Evolutionary conservation across 2,888 invertebrate genomes (phyloP), one percentile per base, ranked within the genome.

Genomic region (Embidobia sp.): DNA sequence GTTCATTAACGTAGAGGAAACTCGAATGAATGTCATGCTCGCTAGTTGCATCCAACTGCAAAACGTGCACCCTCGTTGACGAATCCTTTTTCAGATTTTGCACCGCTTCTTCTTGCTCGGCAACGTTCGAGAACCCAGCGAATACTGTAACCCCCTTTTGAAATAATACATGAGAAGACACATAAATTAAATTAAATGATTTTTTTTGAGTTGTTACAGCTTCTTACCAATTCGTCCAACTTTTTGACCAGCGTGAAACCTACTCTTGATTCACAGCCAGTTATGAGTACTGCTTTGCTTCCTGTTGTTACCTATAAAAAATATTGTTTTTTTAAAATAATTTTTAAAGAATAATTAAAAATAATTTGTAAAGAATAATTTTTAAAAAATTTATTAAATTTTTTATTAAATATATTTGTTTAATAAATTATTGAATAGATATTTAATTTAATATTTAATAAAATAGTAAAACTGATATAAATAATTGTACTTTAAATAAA

Each of bases 221-320:
- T 67, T 74, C 85, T 83, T 87, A 91, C 91, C 87, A 95, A 91
- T 86, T 95, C 95, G 84, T 96, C 96, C 61, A 96, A 91, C 83
- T 94, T 93, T 81, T 94, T 93, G n/a, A 95, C 96, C 84, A 95
- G 90, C 59, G 93, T 92, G 84, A 93, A 93, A 55, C 94, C 95
- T 61, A 95, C 91, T 31, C 93, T 93, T 46, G 94, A 93, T 88
- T 96, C 96, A 88, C 96, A 96, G 64, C 96, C 96, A 6, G 96
- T 96, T 80, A 96, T 93, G 42, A 96, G 90, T 2, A 96, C 93
- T n/a, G 94, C 95, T 89, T 96, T 96, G 49, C 96, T 95, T 7
- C 94, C 94, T 35, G 95, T 94, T 22, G 94, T 94, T 80, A 96
- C 95, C 96, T 96, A 22, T 22, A 22, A 3, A 22, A 22, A 22